Evolutionary conservation across 1,140 invertebrate species (phyloP).

Genomic region (Scaptomyza graminum): DNA sequence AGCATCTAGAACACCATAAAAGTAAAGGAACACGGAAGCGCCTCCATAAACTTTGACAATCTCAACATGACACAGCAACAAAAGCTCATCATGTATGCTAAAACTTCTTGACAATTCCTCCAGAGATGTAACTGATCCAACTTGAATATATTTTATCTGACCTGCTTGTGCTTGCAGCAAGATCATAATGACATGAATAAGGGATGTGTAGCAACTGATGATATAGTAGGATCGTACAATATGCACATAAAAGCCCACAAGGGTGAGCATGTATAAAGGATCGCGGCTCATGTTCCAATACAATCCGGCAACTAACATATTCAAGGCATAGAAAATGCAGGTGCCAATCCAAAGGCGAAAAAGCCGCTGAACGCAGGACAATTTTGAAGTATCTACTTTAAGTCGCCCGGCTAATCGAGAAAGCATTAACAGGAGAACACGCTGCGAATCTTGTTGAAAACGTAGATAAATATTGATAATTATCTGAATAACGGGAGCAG

Average conservation of each 20-base stretch:
- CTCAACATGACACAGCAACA: slow-evolving; percentile 15
- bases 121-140: too few relatives aligned
- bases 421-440: not conserved
- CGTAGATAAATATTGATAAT: not conserved
- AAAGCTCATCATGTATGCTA: slow-evolving; percentile 33
- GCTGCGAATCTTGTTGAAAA: not conserved
- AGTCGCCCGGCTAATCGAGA: not conserved
- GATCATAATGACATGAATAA: not conserved
- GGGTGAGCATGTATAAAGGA: not conserved
- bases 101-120: too few relatives aligned
- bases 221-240: slow-evolving; percentile 11
- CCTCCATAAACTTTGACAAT: slow-evolving; percentile 20
- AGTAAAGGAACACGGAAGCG: not conserved
- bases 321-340: slow-evolving; percentile 8
- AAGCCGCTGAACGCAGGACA: not conserved
- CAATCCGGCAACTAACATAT: not conserved
- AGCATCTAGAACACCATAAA: slow-evolving; percentile 13
- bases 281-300: not conserved
- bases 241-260: not conserved
- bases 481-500: slow-evolving; percentile 4
- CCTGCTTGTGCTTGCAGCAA: slow-evolving; percentile 7
- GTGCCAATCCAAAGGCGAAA: slow-evolving; percentile 21
- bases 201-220: slow-evolving; percentile 6
- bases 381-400: slow-evolving; percentile 1
- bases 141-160: too few relatives aligned